Evolutionary conservation across 2,888 invertebrate species (phyloP).

Genomic region (Cosmia trapezina): DNA sequence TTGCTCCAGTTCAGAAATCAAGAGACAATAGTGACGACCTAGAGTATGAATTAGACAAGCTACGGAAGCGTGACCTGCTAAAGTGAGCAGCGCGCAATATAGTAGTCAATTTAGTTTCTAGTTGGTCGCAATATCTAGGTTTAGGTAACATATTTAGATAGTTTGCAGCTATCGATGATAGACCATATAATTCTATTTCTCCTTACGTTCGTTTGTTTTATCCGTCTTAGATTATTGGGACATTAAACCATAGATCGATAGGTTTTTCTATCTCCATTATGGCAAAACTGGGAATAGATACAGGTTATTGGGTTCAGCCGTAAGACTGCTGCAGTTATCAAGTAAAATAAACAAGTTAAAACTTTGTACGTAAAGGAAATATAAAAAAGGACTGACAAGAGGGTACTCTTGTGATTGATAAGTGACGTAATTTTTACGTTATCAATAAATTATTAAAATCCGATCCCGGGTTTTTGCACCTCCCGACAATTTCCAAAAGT

Average conservation of each 20-base stretch:
- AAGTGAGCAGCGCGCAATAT: not conserved
- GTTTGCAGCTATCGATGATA: not conserved
- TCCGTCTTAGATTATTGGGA: no score
- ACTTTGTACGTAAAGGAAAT: not conserved
- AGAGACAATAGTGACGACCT: constrained; percentile 49
- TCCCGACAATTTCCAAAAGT: not conserved
- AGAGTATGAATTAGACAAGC: constrained; percentile 45
- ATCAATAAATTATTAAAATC: not conserved
- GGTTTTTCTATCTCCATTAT: no score
- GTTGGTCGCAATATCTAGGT: not conserved
- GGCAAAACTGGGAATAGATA: no score
- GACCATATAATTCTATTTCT: no score
- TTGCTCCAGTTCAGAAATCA: constrained; percentile 65
- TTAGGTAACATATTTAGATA: not conserved
- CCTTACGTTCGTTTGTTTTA: no score
- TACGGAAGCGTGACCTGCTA: constrained; percentile 34
- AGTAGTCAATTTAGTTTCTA: constrained; percentile 11
- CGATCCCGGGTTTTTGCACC: not conserved
- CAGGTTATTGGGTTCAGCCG: no score
- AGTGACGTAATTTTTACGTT: not conserved
- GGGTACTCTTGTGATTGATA: no score
- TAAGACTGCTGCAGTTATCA: not conserved
- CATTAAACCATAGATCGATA: no score
- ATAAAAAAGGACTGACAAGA: not conserved
- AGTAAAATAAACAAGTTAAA: not conserved